Evolutionary conservation across 2,888 invertebrate species (phyloP), one percentile per base, ranked within the genome.

Genomic region (Nymphalis c-album): DNA sequence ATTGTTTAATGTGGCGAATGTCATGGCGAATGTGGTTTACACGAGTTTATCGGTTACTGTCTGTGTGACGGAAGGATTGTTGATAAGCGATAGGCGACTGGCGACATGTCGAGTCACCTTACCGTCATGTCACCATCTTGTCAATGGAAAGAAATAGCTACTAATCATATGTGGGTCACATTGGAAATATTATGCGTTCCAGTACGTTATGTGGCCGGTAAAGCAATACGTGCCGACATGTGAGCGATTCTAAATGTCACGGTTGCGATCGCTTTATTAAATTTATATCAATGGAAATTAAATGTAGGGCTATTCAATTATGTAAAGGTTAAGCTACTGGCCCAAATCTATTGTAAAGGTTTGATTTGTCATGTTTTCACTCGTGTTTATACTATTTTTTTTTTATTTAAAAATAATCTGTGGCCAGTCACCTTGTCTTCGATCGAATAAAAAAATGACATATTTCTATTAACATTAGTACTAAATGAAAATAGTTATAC

Each of bases 121-220:
- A 31, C 26, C 26, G 26, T 31, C 26, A 31, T 50, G 63, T 35
- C 26, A 16, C 22, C 46, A 46, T 59, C 65, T 61, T 72, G 70
- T 75, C 70, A 64, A 71, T 70, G 61, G 64, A 68, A 70, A 65
- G 72, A 70, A 68, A 74, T 69, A 68, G 40, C 13, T 13, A 40
- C 70, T 72, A 70, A 72, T 73, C 71, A 61, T 70, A 77, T 75
- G 75, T 76, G 72, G 74, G 71, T 75, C 75, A 73, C 69, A 72
- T 71, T 70, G 65, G 69, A 68, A 55, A 62, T 64, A 31, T 55
- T 55, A 60, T 65, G 57, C 50, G 69, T 58, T 63, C 64, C 61
- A 63, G 63, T 63, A 48, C 53, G 35, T 62, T 62, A 53, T 55
- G 61, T 68, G 46, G 55, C 59, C 22, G 51, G 61, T 46, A 46